phyloP scores from a whole-genome alignment of 2,888 invertebrate species.

The Chromoteleia sp. region DNA sequence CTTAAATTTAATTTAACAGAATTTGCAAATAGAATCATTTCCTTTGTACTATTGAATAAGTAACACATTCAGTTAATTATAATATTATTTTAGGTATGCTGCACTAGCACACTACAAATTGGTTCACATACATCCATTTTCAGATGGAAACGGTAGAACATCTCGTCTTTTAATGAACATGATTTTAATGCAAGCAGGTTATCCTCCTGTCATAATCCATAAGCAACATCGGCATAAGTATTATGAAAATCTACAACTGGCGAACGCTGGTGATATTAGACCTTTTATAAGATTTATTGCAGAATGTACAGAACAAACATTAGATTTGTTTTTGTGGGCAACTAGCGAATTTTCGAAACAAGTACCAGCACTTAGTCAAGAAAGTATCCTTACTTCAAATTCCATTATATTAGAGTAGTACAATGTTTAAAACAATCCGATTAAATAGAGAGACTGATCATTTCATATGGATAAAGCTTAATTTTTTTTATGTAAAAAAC shows the following conservation, averaged over 20 bases:
- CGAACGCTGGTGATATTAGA: constrained; percentile 97
- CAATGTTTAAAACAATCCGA: constrained; percentile 59
- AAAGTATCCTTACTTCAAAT: constrained; percentile 75
- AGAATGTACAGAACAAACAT: constrained; percentile 94
- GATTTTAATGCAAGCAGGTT: constrained; percentile 97
- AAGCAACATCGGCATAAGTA: constrained; percentile 94
- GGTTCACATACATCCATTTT: constrained; percentile 98
- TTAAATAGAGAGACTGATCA: constrained; percentile 76
- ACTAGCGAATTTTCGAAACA: constrained; percentile 90
- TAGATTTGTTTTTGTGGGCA: constrained; percentile 95
- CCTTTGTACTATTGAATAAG: no score
- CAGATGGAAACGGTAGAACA: constrained; percentile 98
- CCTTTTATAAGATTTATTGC: constrained; percentile 99
- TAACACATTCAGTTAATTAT: constrained; percentile 3
- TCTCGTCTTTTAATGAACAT: constrained; percentile 98
- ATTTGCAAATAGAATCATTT: no score
- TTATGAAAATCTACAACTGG: constrained; percentile 95
- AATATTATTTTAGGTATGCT: constrained; percentile 89
- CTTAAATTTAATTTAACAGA: no score
- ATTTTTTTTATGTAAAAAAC: background rate
- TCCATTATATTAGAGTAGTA: constrained; percentile 76
- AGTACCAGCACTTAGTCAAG: constrained; percentile 88
- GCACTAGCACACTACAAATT: constrained; percentile 98
- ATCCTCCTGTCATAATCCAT: constrained; percentile 97
- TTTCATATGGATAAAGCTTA: background rate